Percentiles rank a stretch among this genome's conserved stretches.
phyloP scores from a whole-genome alignment of 2,113 vertebrate species.

The Nycticebus coucang region DNA sequence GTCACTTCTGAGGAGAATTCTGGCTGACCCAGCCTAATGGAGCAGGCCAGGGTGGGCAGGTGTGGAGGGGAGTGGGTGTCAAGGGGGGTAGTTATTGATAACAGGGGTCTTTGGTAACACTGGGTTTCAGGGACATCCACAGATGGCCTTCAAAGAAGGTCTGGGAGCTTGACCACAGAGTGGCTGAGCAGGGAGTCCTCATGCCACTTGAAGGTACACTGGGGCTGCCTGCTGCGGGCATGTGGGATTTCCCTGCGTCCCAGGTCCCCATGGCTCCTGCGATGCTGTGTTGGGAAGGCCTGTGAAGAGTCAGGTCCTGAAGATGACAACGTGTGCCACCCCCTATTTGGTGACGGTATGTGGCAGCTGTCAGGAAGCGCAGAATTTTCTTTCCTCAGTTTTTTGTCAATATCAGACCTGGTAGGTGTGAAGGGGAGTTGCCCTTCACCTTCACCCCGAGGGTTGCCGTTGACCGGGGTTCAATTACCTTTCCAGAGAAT shows the following conservation, averaged over 20 bases:
- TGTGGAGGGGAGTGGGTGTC: not conserved
- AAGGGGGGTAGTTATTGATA: not conserved
- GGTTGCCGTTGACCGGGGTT: rapidly evolving
- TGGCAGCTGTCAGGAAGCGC: not conserved
- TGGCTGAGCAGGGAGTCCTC: not conserved
- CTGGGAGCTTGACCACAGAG: not conserved
- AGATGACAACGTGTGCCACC: too few species aligned
- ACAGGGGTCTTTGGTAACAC: not conserved
- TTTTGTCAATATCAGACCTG: not conserved
- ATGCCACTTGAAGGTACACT: not conserved
- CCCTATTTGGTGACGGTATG: not conserved
- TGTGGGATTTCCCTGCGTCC: not conserved
- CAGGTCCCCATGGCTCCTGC: not conserved
- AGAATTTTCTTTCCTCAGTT: not conserved
- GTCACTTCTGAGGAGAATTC: not conserved
- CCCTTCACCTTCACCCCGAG: not conserved
- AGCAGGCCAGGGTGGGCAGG: not conserved
- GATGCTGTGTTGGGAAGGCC: too few species aligned
- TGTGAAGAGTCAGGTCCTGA: too few species aligned
- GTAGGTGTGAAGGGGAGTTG: rapidly evolving
- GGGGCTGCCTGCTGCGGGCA: not conserved
- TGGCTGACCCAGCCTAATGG: not conserved
- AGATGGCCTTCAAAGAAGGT: not conserved
- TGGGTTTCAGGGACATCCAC: not conserved
- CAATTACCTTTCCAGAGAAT: not conserved